phyloP scores from a whole-genome alignment of 2,113 vertebrate genomes.

The Heterochromis multidens region DNA sequence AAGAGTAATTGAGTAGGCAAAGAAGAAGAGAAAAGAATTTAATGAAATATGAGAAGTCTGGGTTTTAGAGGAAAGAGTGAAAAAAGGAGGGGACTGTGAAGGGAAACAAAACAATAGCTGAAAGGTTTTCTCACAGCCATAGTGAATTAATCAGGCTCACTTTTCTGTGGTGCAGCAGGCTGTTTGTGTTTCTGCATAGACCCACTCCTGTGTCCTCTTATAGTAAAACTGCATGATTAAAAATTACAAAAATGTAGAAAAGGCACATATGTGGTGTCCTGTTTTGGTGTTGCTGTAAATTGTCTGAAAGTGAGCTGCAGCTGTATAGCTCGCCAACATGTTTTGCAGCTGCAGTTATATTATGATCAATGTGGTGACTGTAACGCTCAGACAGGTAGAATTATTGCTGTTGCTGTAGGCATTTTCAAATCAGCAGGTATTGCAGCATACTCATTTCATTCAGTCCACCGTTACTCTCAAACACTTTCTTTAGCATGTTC shows the following conservation, averaged over 20 bases:
- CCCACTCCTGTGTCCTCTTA: not conserved
- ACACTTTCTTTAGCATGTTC: not conserved
- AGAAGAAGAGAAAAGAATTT: not conserved
- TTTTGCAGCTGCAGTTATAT: conserved; percentile 3
- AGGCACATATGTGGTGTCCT: not conserved
- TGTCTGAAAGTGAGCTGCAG: not conserved
- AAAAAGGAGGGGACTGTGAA: not conserved
- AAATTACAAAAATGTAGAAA: not conserved
- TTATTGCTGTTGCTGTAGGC: conserved; percentile 10
- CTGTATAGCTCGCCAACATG: not conserved
- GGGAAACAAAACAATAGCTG: conserved; percentile 36
- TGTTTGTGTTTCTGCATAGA: conserved; percentile 1
- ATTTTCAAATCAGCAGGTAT: conserved; percentile 15
- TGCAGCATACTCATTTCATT: conserved; percentile 17
- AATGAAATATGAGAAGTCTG: conserved; percentile 34
- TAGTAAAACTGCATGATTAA: not conserved
- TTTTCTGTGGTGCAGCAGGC: not conserved
- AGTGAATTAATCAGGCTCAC: conserved; percentile 39
- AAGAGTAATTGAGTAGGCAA: not conserved
- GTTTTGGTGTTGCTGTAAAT: not conserved
- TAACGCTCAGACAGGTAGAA: not conserved
- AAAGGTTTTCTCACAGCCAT: conserved; percentile 44
- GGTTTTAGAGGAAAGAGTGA: not conserved
- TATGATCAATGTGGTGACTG: not conserved
- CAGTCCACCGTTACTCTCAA: not conserved